phyloP scores from a whole-genome alignment of 2,113 vertebrate species.

The Chloebia gouldiae region DNA sequence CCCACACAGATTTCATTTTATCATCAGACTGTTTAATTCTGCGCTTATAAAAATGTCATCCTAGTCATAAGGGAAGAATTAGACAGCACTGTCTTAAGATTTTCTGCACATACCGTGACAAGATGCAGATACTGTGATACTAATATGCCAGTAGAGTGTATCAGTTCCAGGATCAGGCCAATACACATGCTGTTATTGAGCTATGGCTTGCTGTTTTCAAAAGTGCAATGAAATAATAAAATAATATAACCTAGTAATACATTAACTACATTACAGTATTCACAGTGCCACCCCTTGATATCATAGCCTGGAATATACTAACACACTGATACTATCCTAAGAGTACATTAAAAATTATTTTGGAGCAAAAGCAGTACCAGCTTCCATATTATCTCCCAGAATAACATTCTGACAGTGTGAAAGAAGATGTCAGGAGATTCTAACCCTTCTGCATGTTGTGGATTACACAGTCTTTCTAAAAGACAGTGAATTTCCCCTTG shows the following conservation, averaged over 20 bases:
- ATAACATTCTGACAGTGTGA: not conserved
- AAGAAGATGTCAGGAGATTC: not conserved
- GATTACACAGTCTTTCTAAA: not conserved
- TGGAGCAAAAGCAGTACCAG: not conserved
- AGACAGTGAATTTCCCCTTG: not conserved
- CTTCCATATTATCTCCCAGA: not conserved
- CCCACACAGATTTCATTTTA: constrained; percentile 64
- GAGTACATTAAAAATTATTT: not conserved
- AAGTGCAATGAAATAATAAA: not conserved
- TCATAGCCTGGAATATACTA: not conserved
- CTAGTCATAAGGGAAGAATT: constrained; percentile 52
- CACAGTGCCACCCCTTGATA: not conserved
- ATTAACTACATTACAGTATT: constrained; percentile 5
- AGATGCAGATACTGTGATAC: not conserved
- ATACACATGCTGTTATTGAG: not conserved
- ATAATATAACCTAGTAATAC: not conserved
- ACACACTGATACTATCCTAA: not conserved
- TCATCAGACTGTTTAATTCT: constrained; percentile 62
- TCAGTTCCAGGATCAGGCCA: not conserved
- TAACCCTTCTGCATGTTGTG: not conserved
- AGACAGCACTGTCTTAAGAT: constrained; percentile 18
- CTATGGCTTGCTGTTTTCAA: not conserved
- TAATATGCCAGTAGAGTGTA: not conserved
- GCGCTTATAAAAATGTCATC: constrained; percentile 56
- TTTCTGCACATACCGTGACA: constrained; percentile 15